Base-by-base conservation (phyloP, 92 coral and sea anemone genomes). In the Zoanthus sociatus region DNA sequence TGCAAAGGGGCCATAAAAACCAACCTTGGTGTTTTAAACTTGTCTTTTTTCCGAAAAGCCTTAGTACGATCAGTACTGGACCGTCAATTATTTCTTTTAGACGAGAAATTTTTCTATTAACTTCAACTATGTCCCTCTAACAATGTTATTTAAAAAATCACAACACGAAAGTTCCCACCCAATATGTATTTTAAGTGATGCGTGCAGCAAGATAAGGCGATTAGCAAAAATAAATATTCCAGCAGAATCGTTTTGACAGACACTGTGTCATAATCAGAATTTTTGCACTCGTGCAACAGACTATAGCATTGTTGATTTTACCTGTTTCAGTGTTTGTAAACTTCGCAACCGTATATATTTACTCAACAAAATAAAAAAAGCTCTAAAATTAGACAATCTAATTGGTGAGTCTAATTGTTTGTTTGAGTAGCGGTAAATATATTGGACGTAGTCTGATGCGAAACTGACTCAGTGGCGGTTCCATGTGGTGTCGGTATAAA, bases 81-180 rank as follows among this genome's bases (percentile, higher is more conserved):
- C n/a, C 32, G 13, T 60, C 54, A 60, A n/a, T 1, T 60, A 7
- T 12, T 33, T 15, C 71, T 79, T 18, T 16, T 1, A 55, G 12
- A 20, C 63, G 75, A 1, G 13, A 66, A 18, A 70, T 64, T 66
- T 10, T 69, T 46, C 9, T 66, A 45, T 12, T 1, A 10, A 78
- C 17, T 8, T 9, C 12, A 9, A 15, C 55, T 44, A 45, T 20
- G 45, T 44, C 16, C 58, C 31, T 6, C 64, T 45, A 12, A 20
- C 45, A 63, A 51, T 48, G 85, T 10, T 30, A 3, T 55, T 31
- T 61, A 4, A 5, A 21, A 11, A 9, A 14, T 60, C 85, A 21
- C 85, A 47, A 81, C 76, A 42, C 66, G 76, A 81, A 81, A 81
- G 46, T 6, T 44, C 64, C 85, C 85, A 81, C 85, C 85, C 85